Base-by-base conservation (phyloP, 2,888 invertebrate genomes). In the Agelastica alni region DNA sequence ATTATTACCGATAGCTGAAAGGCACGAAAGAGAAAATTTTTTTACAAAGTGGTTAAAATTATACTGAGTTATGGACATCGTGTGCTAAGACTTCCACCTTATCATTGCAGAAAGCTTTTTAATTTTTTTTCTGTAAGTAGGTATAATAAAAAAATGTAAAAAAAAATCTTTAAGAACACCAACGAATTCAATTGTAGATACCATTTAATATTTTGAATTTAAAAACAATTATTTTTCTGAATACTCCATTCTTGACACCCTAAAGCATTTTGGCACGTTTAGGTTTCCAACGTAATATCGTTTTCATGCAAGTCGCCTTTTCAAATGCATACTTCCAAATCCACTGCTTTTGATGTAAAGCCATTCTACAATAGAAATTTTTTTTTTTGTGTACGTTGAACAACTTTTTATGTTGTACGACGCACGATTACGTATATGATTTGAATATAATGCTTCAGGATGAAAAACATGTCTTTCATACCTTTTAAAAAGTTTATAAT, bases 291-390 rank as follows among this genome's bases (percentile, higher is more conserved):
- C 36, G 26, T 26, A 26, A 26, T 26, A 17, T 36, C 13, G 16
- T 36, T 4, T 37, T 5, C 17, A 37, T 37, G 37, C 37, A 37
- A 13, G 37, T 37, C 17, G 37, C 17, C 17, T 37, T 16, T 30
- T 44, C 28, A 32, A 28, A 37, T 44, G 31, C 51, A 36, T 39
- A 44, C 44, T 44, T 51, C 37, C 44, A 44, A 51, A 51, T 44
- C 18, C 39, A 51, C 26, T 45, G 31, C 37, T 51, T 51, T 44
- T 44, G 44, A 51, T 51, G 44, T 51, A 31, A 45, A 30, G 31
- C 39, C 14, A 42, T 51, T 44, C 20, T 10, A 51, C 31, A 34
- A 51, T 36, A 22, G 28, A 16, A 44, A 31, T 13, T 39, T 43
- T 51, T 37, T 28, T n/a, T 17, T 30, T 28, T 13, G 17, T 12